Base-by-base conservation (phyloP, 2,113 vertebrate genomes). In the Scortum barcoo region DNA sequence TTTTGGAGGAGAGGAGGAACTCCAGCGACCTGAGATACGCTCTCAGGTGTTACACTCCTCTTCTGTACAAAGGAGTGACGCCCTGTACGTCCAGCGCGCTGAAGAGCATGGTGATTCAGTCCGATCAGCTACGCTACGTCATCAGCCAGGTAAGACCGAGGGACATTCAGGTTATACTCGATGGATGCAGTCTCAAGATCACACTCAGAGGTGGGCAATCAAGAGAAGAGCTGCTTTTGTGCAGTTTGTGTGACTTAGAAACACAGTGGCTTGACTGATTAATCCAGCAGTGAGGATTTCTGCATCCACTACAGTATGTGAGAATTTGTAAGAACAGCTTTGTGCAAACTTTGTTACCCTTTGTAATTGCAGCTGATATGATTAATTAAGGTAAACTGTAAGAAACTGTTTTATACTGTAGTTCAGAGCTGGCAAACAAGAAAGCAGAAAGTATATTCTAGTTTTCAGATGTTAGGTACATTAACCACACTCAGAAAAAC, bases 21-120 rank as follows among this genome's bases (percentile, higher is more conserved):
- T 96, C 95, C 91, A 99, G 98, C n/a, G 99, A 99, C 92, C 75
- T 99, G 84, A 94, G 96, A 89, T 99, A 98, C 0, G 98, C 97
- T 0, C 96, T 99, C 93, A 96, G 93, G 84, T 98, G 97, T 80
- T 99, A 96, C 57, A 95, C 95, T 0, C 99, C 98, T 0, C 90
- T 95, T 0, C 85, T 99, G 16, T 99, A 99, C 76, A 97, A 96
- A 81, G 96, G 95, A 3, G 73, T 98, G 63, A 89, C 89, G 53
- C 96, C 97, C 5, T 97, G 96, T 86, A 96, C 94, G 61, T 95
- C 96, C 62, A 91, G 76, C 0, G 78, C 91, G 50, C 95, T 99
- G 70, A 99, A 97, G 90, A 84, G 0, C 60, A 89, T 95, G 57
- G 97, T 99, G 78, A 96, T 99, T 1, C 95, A 94, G 42, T 99